Conservation (phyloP, 2,113 vertebrate genomes). For the Gallinago undulata region DNA sequence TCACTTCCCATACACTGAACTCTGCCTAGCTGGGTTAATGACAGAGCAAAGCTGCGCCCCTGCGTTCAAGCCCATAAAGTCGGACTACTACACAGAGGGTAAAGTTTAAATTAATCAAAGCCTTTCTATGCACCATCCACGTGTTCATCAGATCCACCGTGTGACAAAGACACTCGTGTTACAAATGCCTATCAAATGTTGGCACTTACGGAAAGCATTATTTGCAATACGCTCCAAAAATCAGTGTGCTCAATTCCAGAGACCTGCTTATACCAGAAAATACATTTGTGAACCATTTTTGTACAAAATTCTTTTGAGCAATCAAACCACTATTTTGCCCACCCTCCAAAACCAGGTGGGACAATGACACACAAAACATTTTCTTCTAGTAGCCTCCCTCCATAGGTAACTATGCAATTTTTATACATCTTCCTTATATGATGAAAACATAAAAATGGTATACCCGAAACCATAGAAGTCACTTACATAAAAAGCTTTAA, state of each 20-base stretch:
- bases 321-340: neutral
- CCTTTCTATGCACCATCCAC: rapidly evolving
- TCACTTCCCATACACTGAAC: neutral
- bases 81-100: neutral
- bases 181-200: neutral
- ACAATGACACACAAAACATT: neutral
- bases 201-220: neutral
- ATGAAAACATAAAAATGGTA: neutral
- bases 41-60: neutral
- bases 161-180: neutral
- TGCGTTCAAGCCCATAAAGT: neutral
- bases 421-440: neutral
- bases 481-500: neutral
- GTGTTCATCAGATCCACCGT: neutral
- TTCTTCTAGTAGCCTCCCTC: neutral
- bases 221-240: neutral
- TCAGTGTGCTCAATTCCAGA: neutral
- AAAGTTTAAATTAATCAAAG: conserved; percentile 3
- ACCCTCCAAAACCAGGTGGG: neutral
- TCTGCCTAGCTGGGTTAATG: neutral
- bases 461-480: neutral
- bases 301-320: neutral
- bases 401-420: neutral
- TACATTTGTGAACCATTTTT: neutral
- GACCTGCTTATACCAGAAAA: neutral